Percentiles rank a stretch among this genome's conserved stretches.
phyloP scores from a whole-genome alignment of 1,140 invertebrate species.

The Hesperophylax magnus region DNA sequence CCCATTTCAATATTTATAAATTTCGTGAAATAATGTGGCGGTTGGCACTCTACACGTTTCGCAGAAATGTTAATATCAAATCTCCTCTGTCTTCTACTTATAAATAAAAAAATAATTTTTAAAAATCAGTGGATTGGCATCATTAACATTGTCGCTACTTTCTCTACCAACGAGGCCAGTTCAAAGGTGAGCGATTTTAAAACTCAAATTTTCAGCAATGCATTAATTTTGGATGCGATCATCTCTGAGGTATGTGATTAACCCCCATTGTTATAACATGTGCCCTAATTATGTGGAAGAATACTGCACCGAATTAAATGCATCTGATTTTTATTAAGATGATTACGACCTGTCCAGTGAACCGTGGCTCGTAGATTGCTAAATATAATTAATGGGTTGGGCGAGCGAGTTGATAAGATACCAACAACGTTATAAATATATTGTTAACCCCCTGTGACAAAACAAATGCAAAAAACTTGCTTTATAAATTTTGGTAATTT shows the following conservation, averaged over 20 bases:
- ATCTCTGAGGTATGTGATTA: neutral
- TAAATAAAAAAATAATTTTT: too few relatives aligned
- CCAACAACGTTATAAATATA: too few relatives aligned
- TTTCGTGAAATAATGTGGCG: too few relatives aligned
- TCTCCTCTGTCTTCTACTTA: too few relatives aligned
- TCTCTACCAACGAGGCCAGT: neutral
- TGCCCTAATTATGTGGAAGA: neutral
- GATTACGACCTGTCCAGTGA: neutral
- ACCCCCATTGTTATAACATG: neutral
- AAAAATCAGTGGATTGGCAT: too few relatives aligned
- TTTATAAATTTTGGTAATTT: too few relatives aligned
- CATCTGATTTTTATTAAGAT: neutral
- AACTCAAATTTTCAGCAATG: neutral
- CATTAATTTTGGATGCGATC: neutral
- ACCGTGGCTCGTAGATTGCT: neutral
- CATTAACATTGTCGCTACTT: neutral
- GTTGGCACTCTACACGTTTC: too few relatives aligned
- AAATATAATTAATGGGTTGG: neutral
- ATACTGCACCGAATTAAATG: constrained; percentile 2
- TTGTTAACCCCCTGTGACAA: too few relatives aligned
- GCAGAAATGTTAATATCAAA: too few relatives aligned
- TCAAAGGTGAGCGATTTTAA: neutral
- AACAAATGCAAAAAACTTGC: too few relatives aligned
- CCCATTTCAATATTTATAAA: too few relatives aligned
- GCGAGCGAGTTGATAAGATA: too few relatives aligned